Base-by-base conservation (phyloP, 2,113 vertebrate genomes). In the Microtus montanus region DNA sequence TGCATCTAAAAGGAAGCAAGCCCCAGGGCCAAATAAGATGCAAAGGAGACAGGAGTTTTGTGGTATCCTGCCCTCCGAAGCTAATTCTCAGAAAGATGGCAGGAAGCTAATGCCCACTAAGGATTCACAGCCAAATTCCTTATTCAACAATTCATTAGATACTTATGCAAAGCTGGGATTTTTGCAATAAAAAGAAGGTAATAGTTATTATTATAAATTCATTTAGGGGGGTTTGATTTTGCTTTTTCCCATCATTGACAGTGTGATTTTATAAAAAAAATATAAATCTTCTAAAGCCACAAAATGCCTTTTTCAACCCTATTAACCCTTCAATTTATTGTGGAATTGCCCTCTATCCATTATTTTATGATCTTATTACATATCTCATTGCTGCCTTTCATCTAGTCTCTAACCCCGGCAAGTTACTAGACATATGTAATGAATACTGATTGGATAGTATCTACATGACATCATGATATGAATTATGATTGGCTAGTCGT, bases 331-430 rank as follows among this genome's bases (percentile, higher is more conserved):
- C 93, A 96, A 92, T 92, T 98, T 97, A 97, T 90, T 98, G 87
- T 96, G 84, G 96, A 98, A 92, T 91, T 94, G 1, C 68, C 89
- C 41, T 74, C 82, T 92, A 97, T 97, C 66, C 74, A 96, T 97
- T 96, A 97, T 86, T 96, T 96, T 97, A 96, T 97, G 98, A 97
- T 98, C 95, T 97, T 86, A 97, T 97, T 97, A 97, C 73, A 95
- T 95, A 98, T 90, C 93, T 97, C 94, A 95, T 87, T 4, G 52
- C 92, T 97, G 87, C 83, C 90, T 98, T 97, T 96, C 94, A 96
- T 96, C 91, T 96, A 66, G 95, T 97, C 96, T 96, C 82, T 93
- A 64, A 88, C 47, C 96, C 0, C 0, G 93, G 84, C 14, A 96
- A 91, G 93, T 94, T 96, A 95, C 0, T 2, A 96, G 82, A 86